phyloP scores from a whole-genome alignment of 2,113 vertebrate genomes.

The Ptilonorhynchus violaceus region DNA sequence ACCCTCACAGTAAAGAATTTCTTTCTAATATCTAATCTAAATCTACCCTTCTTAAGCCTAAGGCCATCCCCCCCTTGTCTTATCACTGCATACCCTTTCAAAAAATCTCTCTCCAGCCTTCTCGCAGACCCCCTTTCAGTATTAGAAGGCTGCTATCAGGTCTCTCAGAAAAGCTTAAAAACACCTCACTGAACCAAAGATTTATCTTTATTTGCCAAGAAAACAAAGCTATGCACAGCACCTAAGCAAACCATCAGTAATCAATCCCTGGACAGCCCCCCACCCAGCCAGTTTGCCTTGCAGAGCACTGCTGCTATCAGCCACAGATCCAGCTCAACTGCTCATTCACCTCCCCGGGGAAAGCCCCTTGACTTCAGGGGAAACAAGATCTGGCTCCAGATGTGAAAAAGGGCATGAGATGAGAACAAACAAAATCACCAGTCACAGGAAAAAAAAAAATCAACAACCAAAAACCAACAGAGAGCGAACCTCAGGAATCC shows the following conservation, averaged over 20 bases:
- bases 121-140: not conserved
- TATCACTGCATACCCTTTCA: not conserved
- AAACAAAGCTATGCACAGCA: not conserved
- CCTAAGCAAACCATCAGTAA: not conserved
- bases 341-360: not conserved
- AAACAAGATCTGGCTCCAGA: conserved; percentile 7
- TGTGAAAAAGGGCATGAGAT: not conserved
- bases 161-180: not conserved
- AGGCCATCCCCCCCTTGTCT: not conserved
- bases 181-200: not conserved
- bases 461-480: not conserved
- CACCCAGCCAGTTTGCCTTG: not conserved
- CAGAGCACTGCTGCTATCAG: not conserved
- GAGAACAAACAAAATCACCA: not conserved
- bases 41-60: not conserved
- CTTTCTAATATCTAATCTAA: not conserved
- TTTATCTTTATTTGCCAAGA: not conserved
- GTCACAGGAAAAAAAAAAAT: not conserved
- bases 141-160: not conserved
- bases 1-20: not conserved
- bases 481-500: not conserved
- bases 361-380: not conserved
- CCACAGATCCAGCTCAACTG: not conserved
- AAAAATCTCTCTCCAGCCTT: not conserved
- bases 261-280: not conserved